Base-by-base conservation (phyloP, 2,888 invertebrate species). In the Panzeria rudis region DNA sequence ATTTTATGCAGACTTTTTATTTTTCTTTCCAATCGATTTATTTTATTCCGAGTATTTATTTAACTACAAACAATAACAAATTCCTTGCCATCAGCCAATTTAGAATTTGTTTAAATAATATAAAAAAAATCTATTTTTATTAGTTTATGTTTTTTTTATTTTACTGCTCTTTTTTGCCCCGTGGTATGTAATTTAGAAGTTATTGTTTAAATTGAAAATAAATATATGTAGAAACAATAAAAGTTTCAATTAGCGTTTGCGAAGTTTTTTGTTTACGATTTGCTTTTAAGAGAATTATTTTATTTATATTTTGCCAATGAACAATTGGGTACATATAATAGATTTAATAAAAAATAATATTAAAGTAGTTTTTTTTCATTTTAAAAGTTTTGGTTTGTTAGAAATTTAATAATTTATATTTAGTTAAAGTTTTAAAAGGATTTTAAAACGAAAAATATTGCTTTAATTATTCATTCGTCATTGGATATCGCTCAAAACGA, bases 181-280 rank as follows among this genome's bases (percentile, higher is more conserved):
- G 2, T 66, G 35, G 0, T 25, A 38, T 75, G 44, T 75, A 64
- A 76, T 79, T 84, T 75, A 75, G 75, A 75, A 75, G 75, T 76
- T 84, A 69, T 59, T 75, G 62, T 62, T 64, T 59, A 71, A 84
- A 84, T 79, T 75, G 75, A 66, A 79, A 71, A 69, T 71, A 64
- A 79, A 79, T 78, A 25, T 25, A 66, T n/a, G n/a, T n/a, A n/a
- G 3, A 54, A 61, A 72, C 61, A 61, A 66, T 41, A 69, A 82
- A 75, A 81, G 35, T 29, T 64, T 47, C 47, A 66, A 66, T 59
- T 73, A 64, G 15, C 32, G 23, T 66, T 73, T 50, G 32, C 38
- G 41, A 41, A 62, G 47, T 50, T 52, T 35, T 11, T 0, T 23
- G 3, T 35, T 50, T n/a, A n/a, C n/a, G n/a, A n/a, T n/a, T n/a